A percentile compares a stretch with the other conserved stretches of the same genome.
These are phyloP conservation scores for Amblyornis subalaris DNA, from an alignment of 2,113 vertebrate genomes.

Conservation along the genomic window DNA sequence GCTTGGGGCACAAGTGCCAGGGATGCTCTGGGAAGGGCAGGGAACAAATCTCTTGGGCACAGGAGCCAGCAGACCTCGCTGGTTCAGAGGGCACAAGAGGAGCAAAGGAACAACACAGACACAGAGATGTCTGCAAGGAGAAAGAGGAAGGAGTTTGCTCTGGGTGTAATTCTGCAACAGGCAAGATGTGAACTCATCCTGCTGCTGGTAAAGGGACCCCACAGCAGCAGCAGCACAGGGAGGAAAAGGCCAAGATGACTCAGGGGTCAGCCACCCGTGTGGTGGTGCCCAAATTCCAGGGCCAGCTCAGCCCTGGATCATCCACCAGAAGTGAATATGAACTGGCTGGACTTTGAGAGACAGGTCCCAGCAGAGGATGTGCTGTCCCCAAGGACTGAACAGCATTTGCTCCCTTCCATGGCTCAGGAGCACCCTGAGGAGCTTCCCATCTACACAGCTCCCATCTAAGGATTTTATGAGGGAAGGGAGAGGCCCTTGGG, in stretches of 20 bases:
- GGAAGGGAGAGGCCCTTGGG: not conserved
- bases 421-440: not conserved
- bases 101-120: not conserved
- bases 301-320: not conserved
- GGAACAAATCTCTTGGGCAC: not conserved
- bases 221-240: not conserved
- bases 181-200: not conserved
- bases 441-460: not conserved
- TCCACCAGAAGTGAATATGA: not conserved
- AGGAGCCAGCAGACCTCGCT: not conserved
- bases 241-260: not conserved
- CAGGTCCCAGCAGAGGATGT: not conserved
- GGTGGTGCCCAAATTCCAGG: not conserved
- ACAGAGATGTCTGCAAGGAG: not conserved
- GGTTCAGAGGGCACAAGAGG: not conserved
- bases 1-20: not conserved
- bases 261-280: accelerated
- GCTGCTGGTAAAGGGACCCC: not conserved
- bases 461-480: not conserved
- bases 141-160: not conserved
- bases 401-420: not conserved
- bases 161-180: not conserved
- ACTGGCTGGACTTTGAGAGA: not conserved
- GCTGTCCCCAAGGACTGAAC: accelerated
- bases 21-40: not conserved